Conservation (phyloP, 64 coral and sea anemone species). For the Stichodactyla helianthus region DNA sequence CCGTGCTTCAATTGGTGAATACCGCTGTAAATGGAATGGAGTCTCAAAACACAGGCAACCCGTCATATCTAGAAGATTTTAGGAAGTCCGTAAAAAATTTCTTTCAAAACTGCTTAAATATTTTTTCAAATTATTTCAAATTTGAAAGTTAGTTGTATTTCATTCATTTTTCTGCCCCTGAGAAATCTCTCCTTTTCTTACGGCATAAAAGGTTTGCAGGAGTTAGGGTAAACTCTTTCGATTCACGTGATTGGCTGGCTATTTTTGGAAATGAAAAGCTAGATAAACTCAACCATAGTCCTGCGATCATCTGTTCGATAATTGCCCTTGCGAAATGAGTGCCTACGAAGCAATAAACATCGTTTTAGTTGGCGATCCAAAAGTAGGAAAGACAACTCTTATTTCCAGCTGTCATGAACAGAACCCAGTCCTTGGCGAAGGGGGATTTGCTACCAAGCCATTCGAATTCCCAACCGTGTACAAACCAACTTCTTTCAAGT, state of each 20-base stretch:
- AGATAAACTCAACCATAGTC: neutral
- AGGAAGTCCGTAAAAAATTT: neutral
- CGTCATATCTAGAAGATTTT: neutral
- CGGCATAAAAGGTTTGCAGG: no score
- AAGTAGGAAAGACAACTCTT: conserved; percentile 51
- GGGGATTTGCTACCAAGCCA: neutral
- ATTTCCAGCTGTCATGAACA: conserved; percentile 14
- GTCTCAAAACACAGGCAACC: neutral
- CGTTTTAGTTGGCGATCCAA: conserved; percentile 50
- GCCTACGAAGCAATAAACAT: conserved; percentile 20
- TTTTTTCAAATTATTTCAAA: no score
- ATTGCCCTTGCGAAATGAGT: neutral
- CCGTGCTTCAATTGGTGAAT: neutral
- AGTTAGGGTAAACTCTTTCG: neutral
- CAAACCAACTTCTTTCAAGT: conserved; percentile 29
- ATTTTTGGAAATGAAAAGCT: neutral
- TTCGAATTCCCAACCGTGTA: neutral
- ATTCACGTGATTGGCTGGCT: neutral
- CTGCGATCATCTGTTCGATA: neutral
- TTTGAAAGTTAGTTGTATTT: no score
- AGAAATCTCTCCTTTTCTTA: no score
- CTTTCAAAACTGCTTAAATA: no score
- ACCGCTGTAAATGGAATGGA: neutral
- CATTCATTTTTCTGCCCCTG: no score
- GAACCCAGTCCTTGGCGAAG: conserved; percentile 20